Base-by-base conservation (phyloP, 2,113 vertebrate species). In the Tamias sibiricus region DNA sequence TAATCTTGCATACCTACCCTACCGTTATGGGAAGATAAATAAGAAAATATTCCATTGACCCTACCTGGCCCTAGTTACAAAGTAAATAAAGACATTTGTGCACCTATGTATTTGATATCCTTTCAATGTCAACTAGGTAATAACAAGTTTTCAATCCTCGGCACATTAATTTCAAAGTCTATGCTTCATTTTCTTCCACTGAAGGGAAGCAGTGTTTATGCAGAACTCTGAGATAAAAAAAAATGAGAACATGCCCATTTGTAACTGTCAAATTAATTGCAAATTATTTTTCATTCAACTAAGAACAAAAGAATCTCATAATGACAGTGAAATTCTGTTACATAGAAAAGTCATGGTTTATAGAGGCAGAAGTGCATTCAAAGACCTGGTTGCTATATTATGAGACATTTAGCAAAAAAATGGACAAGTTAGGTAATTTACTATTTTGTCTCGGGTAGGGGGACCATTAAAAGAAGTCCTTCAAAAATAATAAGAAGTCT, bases 261-360 rank as follows among this genome's bases (percentile, higher is more conserved):
- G 19, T 85, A 97, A 95, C 66, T 96, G 96, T 97, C 94, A 94
- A 95, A 94, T 92, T 96, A 97, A 97, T 95, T 96, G 76, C 59
- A 93, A 97, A 90, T 95, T 90, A 94, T 94, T 94, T 97, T 97
- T 84, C 59, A 97, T 95, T 95, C 94, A 91, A 84, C 54, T 62
- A 90, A 93, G 54, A 94, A 95, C 57, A 96, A 95, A 95, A 49
- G n/a, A 62, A 72, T 49, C 62, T 90, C 66, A 93, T 80, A 90
- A 90, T 84, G 95, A 76, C 44, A 92, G 59, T 81, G 74, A 90
- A 84, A 66, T 64, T 80, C 74, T 85, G 14, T 59, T 95, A 85
- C 44, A 82, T 64, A 92, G 77, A 24, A 85, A 92, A 90, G 57
- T 74, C 57, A 91, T 32, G 24, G 44, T 62, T 81, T 92, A 92